These are phyloP conservation scores for Falco berigora DNA, from an alignment of 2,797 vertebrate genomes.

Conservation along the genomic window DNA sequence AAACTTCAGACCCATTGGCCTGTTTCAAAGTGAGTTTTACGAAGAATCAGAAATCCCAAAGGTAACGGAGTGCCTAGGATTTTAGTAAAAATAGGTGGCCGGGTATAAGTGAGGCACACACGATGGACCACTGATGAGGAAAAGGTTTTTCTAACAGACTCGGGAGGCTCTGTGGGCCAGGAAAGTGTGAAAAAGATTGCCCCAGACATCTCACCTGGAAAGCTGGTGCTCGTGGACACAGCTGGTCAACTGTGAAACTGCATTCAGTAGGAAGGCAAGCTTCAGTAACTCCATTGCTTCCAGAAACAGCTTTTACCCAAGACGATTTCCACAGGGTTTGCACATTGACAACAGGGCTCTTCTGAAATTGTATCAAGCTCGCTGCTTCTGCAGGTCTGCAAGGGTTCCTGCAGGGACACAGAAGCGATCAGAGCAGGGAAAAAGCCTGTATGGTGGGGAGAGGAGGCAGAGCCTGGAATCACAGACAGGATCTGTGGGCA, in stretches of 20 bases:
- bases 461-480: neutral
- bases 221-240: neutral
- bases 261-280: neutral
- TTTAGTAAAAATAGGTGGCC: neutral
- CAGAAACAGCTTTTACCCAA: neutral
- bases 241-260: neutral
- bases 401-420: neutral
- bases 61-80: neutral
- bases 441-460: neutral
- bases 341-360: neutral
- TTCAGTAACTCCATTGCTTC: neutral
- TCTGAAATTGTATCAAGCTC: neutral
- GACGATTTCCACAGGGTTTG: neutral
- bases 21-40: neutral
- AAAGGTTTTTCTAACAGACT: neutral
- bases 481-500: neutral
- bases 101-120: accelerated
- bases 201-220: neutral
- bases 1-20: neutral
- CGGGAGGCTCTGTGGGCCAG: neutral
- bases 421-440: neutral
- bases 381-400: neutral
- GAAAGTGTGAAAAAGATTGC: neutral
- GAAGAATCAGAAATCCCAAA: neutral
- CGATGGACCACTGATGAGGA: neutral